Evolutionary conservation across 1,140 invertebrate species (phyloP).

Genomic region (Helicoverpa zea): DNA sequence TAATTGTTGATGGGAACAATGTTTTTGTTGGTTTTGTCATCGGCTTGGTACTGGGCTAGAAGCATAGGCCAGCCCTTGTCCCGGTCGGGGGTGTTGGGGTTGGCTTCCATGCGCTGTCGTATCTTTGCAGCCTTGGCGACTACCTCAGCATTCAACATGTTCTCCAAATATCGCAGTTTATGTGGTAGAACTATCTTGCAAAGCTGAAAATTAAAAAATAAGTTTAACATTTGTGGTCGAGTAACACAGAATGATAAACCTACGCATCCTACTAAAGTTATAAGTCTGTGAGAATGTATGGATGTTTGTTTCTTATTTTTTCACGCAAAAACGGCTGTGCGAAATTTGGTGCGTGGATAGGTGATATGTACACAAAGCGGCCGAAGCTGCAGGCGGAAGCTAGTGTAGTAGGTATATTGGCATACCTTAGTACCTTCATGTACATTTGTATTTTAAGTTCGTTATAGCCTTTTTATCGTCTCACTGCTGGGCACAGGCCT

Average conservation of each 20-base stretch:
- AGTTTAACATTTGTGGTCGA: not conserved
- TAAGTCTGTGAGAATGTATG: no score
- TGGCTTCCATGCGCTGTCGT: conserved; percentile 74
- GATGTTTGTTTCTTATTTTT: no score
- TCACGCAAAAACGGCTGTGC: no score
- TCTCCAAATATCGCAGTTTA: conserved; percentile 78
- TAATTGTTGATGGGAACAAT: conserved; percentile 54
- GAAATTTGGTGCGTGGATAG: no score
- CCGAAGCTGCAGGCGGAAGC: no score
- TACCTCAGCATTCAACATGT: conserved; percentile 80
- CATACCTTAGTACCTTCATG: no score
- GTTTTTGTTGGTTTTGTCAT: conserved; percentile 65
- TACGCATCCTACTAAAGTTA: no score
- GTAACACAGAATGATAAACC: not conserved
- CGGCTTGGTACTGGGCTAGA: conserved; percentile 72
- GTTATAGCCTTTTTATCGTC: no score
- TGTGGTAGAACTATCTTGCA: conserved; percentile 79
- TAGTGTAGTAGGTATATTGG: no score
- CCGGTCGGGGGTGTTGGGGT: conserved; percentile 69
- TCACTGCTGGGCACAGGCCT: no score
- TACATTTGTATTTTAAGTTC: no score
- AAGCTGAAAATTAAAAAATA: conserved; percentile 60
- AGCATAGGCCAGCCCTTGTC: conserved; percentile 76
- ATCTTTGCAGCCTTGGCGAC: conserved; percentile 76
- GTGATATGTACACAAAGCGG: no score